Percentiles rank a stretch among this genome's conserved stretches.
phyloP scores from a whole-genome alignment of 2,797 vertebrate genomes.

The Bovichtus diacanthus region DNA sequence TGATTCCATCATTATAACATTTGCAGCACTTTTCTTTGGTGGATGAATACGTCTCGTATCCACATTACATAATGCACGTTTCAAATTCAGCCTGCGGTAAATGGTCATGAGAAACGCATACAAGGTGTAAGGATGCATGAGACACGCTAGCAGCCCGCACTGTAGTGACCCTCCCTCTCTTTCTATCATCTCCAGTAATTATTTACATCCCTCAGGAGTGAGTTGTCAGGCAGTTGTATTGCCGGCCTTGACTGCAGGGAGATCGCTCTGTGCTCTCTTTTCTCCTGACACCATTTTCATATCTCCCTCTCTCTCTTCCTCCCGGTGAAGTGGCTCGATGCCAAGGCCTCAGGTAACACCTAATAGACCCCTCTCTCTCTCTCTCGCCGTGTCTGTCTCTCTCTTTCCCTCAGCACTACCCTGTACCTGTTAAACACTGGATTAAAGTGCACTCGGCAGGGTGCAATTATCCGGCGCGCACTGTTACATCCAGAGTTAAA shows the following conservation, averaged over 20 bases:
- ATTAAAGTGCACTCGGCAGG: slow-evolving; percentile 76
- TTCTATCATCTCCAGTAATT: slow-evolving; percentile 59
- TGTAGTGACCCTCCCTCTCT: slow-evolving; percentile 6
- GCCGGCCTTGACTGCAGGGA: slow-evolving; percentile 54
- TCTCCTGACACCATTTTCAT: slow-evolving; percentile 46
- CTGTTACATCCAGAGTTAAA: slow-evolving; percentile 70
- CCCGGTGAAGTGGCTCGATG: slow-evolving; percentile 35
- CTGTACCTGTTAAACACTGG: slow-evolving; percentile 76
- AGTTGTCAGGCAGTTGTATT: slow-evolving; percentile 49
- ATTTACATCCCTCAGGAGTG: slow-evolving; percentile 57
- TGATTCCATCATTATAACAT: neutral
- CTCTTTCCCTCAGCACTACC: slow-evolving; percentile 38
- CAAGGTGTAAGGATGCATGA: neutral
- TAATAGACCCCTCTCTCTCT: slow-evolving; percentile 51
- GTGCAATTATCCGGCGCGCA: slow-evolving; percentile 69
- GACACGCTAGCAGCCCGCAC: neutral
- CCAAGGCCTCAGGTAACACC: slow-evolving; percentile 58
- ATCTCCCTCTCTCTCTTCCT: slow-evolving; percentile 49
- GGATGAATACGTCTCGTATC: neutral
- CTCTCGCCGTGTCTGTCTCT: slow-evolving; percentile 13
- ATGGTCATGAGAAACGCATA: slow-evolving; percentile 5
- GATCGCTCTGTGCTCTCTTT: slow-evolving; percentile 46
- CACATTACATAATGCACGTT: slow-evolving; percentile 13
- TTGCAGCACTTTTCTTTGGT: neutral
- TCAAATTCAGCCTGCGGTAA: neutral